Evolutionary conservation across 2,888 invertebrate species (phyloP), one percentile per base, ranked within the genome.

Genomic region (Caenorhabditis sp.): DNA sequence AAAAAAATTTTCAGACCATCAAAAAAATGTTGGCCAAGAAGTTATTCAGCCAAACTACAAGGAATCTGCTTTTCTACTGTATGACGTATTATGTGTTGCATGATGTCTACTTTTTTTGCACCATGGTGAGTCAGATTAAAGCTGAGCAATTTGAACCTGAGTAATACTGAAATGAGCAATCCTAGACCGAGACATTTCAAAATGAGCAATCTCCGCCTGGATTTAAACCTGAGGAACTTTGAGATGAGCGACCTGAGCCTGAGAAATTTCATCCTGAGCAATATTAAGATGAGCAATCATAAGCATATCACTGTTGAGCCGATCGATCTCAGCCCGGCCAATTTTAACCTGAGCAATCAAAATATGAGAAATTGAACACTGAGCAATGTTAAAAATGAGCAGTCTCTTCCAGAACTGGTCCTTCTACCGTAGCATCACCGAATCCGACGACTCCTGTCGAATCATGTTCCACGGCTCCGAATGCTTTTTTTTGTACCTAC

Each of bases 381-480:
- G n/a, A 51, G n/a, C 3, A 24, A 14, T 31, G 31, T 16, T n/a
- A 14, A n/a, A 5, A 4, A 22, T 7, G 16, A 31, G 31, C 14
- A 28, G 7, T 31, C 58, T 1, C 7, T 64, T 72, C 2, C 38
- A 80, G 80, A 81, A 73, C 26, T 75, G 80, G 75, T 74, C 80
- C 16, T 63, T 74, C 19, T 70, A 70, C 28, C 74, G 80, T 1
- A 59, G 66, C 4, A 61, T 70, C 0, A 28, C 31, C 0, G 0
- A 63, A 12, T n/a, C 31, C 12, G 38, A 66, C 7, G 38, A 74
- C 22, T 16, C 74, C 0, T 81, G 80, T 41, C 24, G 41, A 8
- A 75, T 81, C 14, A 75, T 81, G 74, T 81, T 81, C 26, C 24
- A 63, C 7, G 80, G 80, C 10, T 22, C 26, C 22, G 80, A 81